Conservation (phyloP, 2,888 invertebrate species). For the Apamea crenata region DNA sequence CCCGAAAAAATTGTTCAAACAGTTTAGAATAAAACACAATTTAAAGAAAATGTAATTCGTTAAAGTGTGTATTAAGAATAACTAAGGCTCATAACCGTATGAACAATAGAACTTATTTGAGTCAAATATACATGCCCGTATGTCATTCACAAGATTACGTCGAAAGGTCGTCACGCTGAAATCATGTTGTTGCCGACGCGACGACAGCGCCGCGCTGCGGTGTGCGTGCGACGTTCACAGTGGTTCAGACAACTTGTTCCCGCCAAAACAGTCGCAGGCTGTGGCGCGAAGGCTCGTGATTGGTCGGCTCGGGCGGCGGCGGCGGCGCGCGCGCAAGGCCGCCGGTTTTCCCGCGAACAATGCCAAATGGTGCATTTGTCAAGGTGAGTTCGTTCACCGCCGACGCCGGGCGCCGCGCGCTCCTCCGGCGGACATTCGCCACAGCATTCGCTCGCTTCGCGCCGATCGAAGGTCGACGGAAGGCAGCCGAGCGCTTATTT, state of each 20-base stretch:
- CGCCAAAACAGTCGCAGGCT: slow-evolving; percentile 89
- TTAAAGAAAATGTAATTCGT: not conserved
- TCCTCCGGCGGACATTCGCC: slow-evolving; percentile 80
- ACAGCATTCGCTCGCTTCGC: slow-evolving; percentile 81
- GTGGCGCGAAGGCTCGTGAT: slow-evolving; percentile 88
- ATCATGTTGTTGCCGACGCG: slow-evolving; percentile 75
- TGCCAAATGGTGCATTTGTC: slow-evolving; percentile 91
- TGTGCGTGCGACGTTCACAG: slow-evolving; percentile 71
- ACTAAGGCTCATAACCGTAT: slow-evolving; percentile 26
- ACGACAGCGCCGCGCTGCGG: slow-evolving; percentile 75
- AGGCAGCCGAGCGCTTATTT: slow-evolving; percentile 81
- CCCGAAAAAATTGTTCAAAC: not conserved
- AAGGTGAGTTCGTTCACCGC: slow-evolving; percentile 91
- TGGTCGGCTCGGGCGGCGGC: slow-evolving; percentile 80
- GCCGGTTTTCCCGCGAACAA: slow-evolving; percentile 91
- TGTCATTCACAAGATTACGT: slow-evolving; percentile 79
- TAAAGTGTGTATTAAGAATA: slow-evolving; percentile 19
- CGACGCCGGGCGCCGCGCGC: slow-evolving; percentile 84
- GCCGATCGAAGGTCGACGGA: slow-evolving; percentile 87
- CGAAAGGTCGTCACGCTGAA: slow-evolving; percentile 81
- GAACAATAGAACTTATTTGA: slow-evolving; percentile 63
- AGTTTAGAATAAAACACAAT: not conserved
- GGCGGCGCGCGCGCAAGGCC: slow-evolving; percentile 89
- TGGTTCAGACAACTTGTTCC: slow-evolving; percentile 76
- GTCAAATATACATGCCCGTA: slow-evolving; percentile 72